Percentiles rank a stretch among this genome's conserved stretches.
Evolutionary conservation across 2,797 vertebrate species (phyloP).

Genomic region (Melanitta fusca): DNA sequence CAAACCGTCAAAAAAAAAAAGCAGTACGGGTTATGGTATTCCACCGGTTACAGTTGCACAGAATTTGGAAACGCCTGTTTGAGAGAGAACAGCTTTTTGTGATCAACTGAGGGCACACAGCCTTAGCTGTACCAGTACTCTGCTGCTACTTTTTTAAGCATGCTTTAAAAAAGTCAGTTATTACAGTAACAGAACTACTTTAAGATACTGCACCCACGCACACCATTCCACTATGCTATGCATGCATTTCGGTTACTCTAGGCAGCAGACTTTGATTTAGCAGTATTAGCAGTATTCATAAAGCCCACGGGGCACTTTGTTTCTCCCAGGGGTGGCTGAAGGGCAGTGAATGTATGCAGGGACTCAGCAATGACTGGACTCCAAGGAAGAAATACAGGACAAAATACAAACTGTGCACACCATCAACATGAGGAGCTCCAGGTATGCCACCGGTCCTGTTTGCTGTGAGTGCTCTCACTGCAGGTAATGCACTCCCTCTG

Average conservation of each 20-base stretch:
- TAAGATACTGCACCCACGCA: neutral
- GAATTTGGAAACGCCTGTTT: conserved; percentile 34
- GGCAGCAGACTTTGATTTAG: neutral
- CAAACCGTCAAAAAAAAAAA: neutral
- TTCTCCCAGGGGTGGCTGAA: neutral
- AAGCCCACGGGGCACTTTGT: neutral
- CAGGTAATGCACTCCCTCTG: neutral
- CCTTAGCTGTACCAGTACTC: neutral
- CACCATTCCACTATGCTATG: neutral
- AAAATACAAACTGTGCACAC: neutral
- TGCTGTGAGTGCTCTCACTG: neutral
- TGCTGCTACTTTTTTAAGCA: conserved; percentile 40
- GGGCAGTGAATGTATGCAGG: neutral
- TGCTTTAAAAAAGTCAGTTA: conserved; percentile 16
- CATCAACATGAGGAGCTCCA: neutral
- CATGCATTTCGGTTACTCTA: neutral
- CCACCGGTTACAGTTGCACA: conserved; percentile 5
- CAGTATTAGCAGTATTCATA: conserved; percentile 19
- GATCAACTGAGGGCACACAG: conserved; percentile 34
- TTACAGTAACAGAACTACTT: conserved; percentile 18
- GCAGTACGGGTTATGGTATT: neutral
- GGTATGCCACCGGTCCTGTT: neutral
- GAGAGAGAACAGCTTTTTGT: conserved; percentile 31
- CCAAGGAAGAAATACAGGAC: neutral
- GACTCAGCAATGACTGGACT: neutral